These are phyloP conservation scores for Aix galericulata DNA, from an alignment of 2,113 vertebrate genomes.

Conservation along the genomic window DNA sequence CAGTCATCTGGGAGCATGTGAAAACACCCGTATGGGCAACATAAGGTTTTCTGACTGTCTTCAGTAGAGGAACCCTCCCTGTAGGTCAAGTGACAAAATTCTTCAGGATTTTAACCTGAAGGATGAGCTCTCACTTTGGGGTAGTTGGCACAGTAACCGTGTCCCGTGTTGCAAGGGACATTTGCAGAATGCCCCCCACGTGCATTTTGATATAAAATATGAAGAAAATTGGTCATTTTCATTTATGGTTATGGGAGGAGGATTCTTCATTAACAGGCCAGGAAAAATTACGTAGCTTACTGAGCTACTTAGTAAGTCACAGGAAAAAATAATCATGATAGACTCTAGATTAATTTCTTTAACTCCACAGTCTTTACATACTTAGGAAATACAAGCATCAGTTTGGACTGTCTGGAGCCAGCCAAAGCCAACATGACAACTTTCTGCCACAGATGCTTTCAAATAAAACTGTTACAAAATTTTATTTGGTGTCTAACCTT, in stretches of 20 bases:
- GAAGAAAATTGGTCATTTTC: background rate
- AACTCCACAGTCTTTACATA: background rate
- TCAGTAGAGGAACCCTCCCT: background rate
- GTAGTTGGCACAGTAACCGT: background rate
- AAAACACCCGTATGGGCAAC: background rate
- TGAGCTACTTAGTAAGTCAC: background rate
- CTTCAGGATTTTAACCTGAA: background rate
- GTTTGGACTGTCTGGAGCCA: background rate
- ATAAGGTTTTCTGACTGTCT: background rate
- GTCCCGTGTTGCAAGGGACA: background rate
- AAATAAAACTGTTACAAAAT: background rate
- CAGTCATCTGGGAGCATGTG: background rate
- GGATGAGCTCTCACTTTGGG: background rate
- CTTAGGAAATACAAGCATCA: background rate
- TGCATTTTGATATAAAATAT: background rate
- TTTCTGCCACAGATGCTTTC: background rate
- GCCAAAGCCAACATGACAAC: background rate
- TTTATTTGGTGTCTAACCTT: background rate
- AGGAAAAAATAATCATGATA: background rate
- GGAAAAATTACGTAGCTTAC: background rate
- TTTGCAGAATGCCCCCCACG: background rate
- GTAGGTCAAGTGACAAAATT: background rate
- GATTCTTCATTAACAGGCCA: background rate
- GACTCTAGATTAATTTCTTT: background rate
- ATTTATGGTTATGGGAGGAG: background rate